Evolutionary conservation across 2,888 invertebrate genomes (phyloP).

Genomic region (Spialia ferax): DNA sequence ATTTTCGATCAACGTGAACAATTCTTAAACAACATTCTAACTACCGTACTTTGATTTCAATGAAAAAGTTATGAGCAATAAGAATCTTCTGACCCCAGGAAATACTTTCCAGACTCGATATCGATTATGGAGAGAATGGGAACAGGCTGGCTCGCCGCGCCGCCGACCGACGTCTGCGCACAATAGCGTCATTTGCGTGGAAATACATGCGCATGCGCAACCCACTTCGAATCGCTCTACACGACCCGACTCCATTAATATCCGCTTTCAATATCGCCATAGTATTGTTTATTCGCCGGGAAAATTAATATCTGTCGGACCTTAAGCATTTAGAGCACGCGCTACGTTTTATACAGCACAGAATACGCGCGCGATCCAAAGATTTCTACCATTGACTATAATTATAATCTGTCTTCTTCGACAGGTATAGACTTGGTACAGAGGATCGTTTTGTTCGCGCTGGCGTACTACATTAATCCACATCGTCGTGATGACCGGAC

Average conservation of each 20-base stretch:
- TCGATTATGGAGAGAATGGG: constrained; percentile 31
- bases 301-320: constrained; percentile 40
- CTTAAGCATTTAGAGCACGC: constrained; percentile 36
- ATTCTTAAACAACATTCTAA: background rate
- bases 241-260: constrained; percentile 41
- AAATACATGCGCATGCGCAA: constrained; percentile 39
- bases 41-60: background rate
- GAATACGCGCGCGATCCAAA: constrained; percentile 32
- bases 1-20: no score
- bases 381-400: constrained; percentile 49
- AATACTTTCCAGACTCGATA: constrained; percentile 24
- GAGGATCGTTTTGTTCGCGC: constrained; percentile 46
- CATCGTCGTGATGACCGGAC: constrained; percentile 63
- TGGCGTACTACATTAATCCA: constrained; percentile 59
- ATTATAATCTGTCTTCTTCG: constrained; percentile 47
- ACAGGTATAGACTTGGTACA: constrained; percentile 43
- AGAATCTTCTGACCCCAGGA: constrained; percentile 2
- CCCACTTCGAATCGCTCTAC: constrained; percentile 36
- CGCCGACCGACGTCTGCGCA: constrained; percentile 44
- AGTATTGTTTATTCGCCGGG: constrained; percentile 39
- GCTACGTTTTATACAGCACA: constrained; percentile 31
- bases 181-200: constrained; percentile 53
- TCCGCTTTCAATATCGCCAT: constrained; percentile 41
- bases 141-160: constrained; percentile 30
- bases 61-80: background rate